These are phyloP conservation scores for Tetropium fuscum DNA, from an alignment of 2,888 invertebrate species.

Conservation along the genomic window DNA sequence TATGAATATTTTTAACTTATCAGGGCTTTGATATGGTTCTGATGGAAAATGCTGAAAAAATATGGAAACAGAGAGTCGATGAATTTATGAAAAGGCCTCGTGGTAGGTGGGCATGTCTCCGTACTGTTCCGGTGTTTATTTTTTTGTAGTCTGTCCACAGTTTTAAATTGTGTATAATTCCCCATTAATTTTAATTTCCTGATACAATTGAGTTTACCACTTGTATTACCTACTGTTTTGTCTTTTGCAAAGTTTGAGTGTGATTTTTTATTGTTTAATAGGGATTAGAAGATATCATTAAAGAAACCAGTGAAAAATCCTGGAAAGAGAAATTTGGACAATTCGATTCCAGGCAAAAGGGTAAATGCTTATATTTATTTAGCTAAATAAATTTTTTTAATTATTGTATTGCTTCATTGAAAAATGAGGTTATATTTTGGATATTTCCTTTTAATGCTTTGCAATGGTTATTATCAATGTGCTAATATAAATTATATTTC, in stretches of 20 bases:
- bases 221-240: conserved; percentile 34
- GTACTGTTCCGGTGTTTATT: conserved; percentile 23
- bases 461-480: too few species aligned
- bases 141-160: conserved; percentile 16
- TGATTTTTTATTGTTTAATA: conserved; percentile 61
- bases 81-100: conserved; percentile 89
- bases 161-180: conserved; percentile 14
- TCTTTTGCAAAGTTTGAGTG: conserved; percentile 46
- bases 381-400: not conserved
- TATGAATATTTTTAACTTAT: conserved; percentile 23
- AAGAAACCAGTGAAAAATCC: conserved; percentile 86
- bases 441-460: too few species aligned
- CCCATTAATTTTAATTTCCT: not conserved
- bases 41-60: conserved; percentile 85
- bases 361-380: conserved; percentile 70
- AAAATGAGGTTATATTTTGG: too few species aligned
- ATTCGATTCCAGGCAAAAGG: conserved; percentile 90
- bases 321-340: conserved; percentile 91
- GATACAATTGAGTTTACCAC: conserved; percentile 8
- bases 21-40: conserved; percentile 86
- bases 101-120: conserved; percentile 76
- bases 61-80: conserved; percentile 87
- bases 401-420: too few species aligned
- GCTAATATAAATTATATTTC: too few species aligned
- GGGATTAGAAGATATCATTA: conserved; percentile 88